A percentile compares a stretch with the other conserved stretches of the same genome.
These are phyloP conservation scores for Falco berigora DNA, from an alignment of 2,797 vertebrate species.

Conservation along the genomic window DNA sequence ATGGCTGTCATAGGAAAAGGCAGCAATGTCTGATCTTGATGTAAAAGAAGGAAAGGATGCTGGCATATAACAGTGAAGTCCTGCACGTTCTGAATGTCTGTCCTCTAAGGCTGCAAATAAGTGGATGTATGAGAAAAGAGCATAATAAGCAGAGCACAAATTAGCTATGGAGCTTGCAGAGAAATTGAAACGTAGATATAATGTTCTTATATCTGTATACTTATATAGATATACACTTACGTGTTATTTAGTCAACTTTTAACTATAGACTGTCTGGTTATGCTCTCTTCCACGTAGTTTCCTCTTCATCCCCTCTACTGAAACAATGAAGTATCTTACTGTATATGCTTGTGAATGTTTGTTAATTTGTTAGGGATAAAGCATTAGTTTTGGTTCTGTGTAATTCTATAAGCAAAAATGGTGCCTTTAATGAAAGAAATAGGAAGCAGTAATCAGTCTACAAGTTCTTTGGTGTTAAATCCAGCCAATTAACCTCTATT, in stretches of 20 bases:
- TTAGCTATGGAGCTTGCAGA: neutral
- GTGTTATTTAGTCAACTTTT: neutral
- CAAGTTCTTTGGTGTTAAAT: neutral
- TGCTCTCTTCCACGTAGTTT: neutral
- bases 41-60: neutral
- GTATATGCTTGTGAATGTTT: neutral
- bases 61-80: neutral
- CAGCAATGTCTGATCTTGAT: neutral
- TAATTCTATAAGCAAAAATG: neutral
- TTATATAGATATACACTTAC: fast-evolving
- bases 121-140: neutral
- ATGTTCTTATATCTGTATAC: neutral
- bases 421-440: neutral
- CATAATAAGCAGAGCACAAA: neutral
- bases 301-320: neutral
- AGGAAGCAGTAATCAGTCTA: neutral
- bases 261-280: neutral
- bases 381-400: neutral
- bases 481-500: neutral
- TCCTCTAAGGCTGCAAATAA: neutral
- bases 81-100: neutral
- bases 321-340: neutral
- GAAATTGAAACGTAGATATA: neutral
- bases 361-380: neutral
- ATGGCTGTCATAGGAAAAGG: neutral